Evolutionary conservation across 2,888 invertebrate genomes (phyloP), one percentile per base, ranked within the genome.

Genomic region (Empis livida): DNA sequence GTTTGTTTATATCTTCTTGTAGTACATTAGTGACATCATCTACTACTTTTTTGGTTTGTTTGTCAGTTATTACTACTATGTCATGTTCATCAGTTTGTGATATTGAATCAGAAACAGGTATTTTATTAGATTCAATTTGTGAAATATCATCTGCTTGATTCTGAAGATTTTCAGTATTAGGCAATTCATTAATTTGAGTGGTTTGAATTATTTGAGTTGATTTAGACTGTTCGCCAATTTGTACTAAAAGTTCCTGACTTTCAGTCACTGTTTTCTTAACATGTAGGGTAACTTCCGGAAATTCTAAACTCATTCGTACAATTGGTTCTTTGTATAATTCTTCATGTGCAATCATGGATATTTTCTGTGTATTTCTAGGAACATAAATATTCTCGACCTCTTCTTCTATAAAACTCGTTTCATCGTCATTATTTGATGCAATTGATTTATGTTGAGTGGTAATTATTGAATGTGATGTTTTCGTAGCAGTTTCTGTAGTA

Each of bases 271-370:
- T 67, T 52, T 67, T 61, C 13, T 61, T 62, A 35, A 68, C 62
- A 50, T 61, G 59, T 51, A 67, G 58, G 50, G 63, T 64, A 49
- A 66, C 61, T 55, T 63, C 59, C 14, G 68, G 68, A 53, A 69
- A 72, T 71, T 80, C 69, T 73, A 80, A 72, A 73, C 80, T 73
- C 68, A 81, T 59, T 65, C 77, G 71, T 68, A 81, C 72, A 41
- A 81, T 75, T 11, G 82, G 82, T 50, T 78, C 77, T 59, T 79
- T 68, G 65, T 76, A 76, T 55, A 79, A 76, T 67, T 83, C 81
- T 66, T 84, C 83, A 50, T 84, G 83, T 6, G 82, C 82, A 53
- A 84, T 83, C 40, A 84, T 66, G 48, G 80, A 77, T 55, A 83
- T 76, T 60, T 74, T 75, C 54, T 67, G 67, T 6, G 60, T 63